Base-by-base conservation (phyloP, 2,113 vertebrate species). In the Panthera uncia region DNA sequence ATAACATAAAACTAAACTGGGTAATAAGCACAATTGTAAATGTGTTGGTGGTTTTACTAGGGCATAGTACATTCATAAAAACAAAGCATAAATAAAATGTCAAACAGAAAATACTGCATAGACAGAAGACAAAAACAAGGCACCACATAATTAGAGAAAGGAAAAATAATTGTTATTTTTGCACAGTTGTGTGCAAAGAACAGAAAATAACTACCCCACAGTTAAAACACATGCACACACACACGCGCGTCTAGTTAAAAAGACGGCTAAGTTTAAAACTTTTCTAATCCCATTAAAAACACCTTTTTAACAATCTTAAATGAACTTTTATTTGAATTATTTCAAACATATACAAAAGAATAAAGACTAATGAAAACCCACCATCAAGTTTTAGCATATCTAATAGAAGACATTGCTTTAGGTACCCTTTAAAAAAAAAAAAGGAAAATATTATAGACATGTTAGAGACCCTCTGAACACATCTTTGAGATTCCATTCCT, bases 1-100 rank as follows among this genome's bases (percentile, higher is more conserved):
- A 78, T 82, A 65, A 78, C 61, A 11, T 89, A 94, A 89, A 68
- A 65, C 52, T 68, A 81, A 83, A 78, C 45, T 86, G 52, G 4
- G 31, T 55, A 83, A 78, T 96, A 93, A 45, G 82, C 61, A 83
- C n/a, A 95, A 93, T 82, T 91, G 88, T 50, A 90, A 92, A 94
- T 69, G 19, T 82, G 41, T 16, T 97, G 14, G 88, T 65, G 61
- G 23, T 57, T 57, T 94, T 79, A 84, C 25, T 45, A 55, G 18
- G 68, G 48, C 79, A 66, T 12, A 55, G 23, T 13, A 52, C 45
- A 50, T 36, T 89, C 52, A 66, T 45, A 95, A 89, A 81, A 81
- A 73, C 65, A 89, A 95, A 93, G 45, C 61, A 96, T 50, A 90
- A 80, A 79, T 61, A 11, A 82, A 86, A 94, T 11, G 38, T 63